Evolutionary conservation across 2,888 invertebrate genomes (phyloP).

Genomic region (Perithous albicinctus): DNA sequence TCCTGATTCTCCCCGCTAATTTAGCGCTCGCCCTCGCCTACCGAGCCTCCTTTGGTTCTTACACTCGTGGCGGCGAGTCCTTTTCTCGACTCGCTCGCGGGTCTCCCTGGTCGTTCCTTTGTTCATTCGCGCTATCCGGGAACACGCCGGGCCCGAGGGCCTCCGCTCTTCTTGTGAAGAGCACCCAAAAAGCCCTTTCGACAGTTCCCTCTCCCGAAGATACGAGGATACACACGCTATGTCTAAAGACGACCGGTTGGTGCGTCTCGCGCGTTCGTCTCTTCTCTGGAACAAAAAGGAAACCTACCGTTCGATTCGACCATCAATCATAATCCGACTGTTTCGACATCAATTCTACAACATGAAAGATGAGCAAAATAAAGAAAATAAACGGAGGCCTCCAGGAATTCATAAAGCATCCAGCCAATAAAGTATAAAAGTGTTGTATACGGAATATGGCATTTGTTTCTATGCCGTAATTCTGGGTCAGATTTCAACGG

Average conservation of each 20-base stretch:
- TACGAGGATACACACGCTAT: constrained; percentile 33
- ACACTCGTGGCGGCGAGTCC: constrained; percentile 48
- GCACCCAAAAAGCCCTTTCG: constrained; percentile 38
- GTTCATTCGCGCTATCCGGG: constrained; percentile 55
- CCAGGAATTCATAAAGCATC: not conserved
- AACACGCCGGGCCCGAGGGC: constrained; percentile 52
- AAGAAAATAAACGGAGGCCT: not conserved
- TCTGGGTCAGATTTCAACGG: not conserved
- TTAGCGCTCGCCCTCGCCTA: constrained; percentile 70
- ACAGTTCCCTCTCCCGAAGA: constrained; percentile 30
- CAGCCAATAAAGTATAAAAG: not conserved
- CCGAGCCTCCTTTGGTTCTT: constrained; percentile 61
- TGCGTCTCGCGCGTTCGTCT: not conserved
- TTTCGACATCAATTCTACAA: constrained; percentile 51
- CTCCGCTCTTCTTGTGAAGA: constrained; percentile 62
- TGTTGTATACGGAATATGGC: not conserved
- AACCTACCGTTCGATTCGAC: constrained; percentile 50
- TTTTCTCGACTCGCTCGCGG: constrained; percentile 32
- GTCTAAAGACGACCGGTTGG: constrained; percentile 21
- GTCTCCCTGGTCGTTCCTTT: constrained; percentile 45
- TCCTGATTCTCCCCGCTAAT: constrained; percentile 70
- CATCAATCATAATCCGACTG: constrained; percentile 63
- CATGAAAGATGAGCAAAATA: constrained; percentile 9
- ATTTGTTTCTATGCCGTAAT: constrained; percentile 1
- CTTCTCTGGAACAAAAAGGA: constrained; percentile 28